Base-by-base conservation (phyloP, 2,797 vertebrate species). In the Limosa lapponica region DNA sequence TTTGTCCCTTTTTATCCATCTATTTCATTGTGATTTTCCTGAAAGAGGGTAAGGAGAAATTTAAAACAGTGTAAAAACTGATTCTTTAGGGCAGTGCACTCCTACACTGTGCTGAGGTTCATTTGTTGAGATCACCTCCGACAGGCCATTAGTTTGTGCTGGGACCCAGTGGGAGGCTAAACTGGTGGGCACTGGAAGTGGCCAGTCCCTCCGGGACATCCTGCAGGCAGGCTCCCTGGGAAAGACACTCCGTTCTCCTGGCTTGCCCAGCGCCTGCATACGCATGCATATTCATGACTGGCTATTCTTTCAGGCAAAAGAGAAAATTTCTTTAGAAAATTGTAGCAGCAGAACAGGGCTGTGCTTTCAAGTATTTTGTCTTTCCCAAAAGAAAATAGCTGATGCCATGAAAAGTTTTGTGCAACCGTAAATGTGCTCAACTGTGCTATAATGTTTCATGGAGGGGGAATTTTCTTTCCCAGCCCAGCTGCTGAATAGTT, bases 321-420 rank as follows among this genome's bases (percentile, higher is more conserved):
- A 93, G 81, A 91, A 93, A 95, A 95, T 46, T 90, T 96, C 89
- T 75, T 95, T 95, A 90, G 88, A 87, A 93, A 96, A 96, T 44
- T 92, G 54, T 58, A 87, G 61, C 83, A 93, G 79, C 78, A 92
- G 74, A 96, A 79, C 72, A 81, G 69, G 79, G 77, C 74, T 91
- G 66, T 84, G 64, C 87, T 95, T 94, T 93, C 82, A 95, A 95
- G 80, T 93, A 69, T 85, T 94, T 85, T 87, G 72, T 73, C 81
- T 95, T 94, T 97, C 95, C 91, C 83, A 81, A 82, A 86, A 95
- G 94, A 90, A 97, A 97, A 96, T 84, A 97, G 94, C 93, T 95
- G 94, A 95, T 93, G 82, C 89, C 84, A 93, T 89, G 72, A 95
- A 96, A 96, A 97, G 83, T 92, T 92, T 85, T 91, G 87, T 95